Evolutionary conservation across 2,888 invertebrate genomes (phyloP), one percentile per base, ranked within the genome.

Genomic region (Caenorhabditis parvicauda): DNA sequence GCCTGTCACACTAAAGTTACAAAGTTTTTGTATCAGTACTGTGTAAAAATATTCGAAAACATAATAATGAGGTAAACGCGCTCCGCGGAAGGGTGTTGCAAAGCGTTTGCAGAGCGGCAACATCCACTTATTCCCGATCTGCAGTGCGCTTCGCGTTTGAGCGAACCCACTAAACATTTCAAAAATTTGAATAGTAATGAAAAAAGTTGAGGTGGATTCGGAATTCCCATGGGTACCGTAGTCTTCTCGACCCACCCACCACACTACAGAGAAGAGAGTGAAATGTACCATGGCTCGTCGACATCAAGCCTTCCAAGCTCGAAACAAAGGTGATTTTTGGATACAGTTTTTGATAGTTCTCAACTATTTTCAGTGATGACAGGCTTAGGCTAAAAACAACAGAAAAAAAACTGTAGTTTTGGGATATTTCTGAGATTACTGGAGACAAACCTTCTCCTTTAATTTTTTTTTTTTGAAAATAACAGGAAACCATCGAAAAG

Each of bases 151-250:
- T n/a, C n/a, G n/a, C n/a, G n/a, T n/a, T n/a, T n/a, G n/a, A n/a
- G n/a, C n/a, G n/a, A n/a, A n/a, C n/a, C n/a, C n/a, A n/a, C n/a
- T n/a, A n/a, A n/a, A n/a, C n/a, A n/a, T n/a, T n/a, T n/a, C n/a
- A n/a, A n/a, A 12, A 9, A 9, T 35, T 35, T 35, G 9, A 35
- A 12, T 12, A 35, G 35, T 12, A 9, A 9, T 12, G 35, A 35
- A n/a, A n/a, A n/a, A n/a, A n/a, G n/a, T n/a, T n/a, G n/a, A 77
- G 77, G 77, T 60, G 79, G 79, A 3, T 75, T 79, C 65, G 79
- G 79, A 14, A 75, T 79, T 41, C 78, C 78, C 9, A 62, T 75
- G 64, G 77, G 76, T 19, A 77, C 77, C 6, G 72, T 79, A 17
- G 79, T 79, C 28, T 77, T 79, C 71, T 76, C 76, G 21, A 76